Base-by-base conservation (phyloP, 2,797 vertebrate genomes). In the Triplophysa bombifrons region DNA sequence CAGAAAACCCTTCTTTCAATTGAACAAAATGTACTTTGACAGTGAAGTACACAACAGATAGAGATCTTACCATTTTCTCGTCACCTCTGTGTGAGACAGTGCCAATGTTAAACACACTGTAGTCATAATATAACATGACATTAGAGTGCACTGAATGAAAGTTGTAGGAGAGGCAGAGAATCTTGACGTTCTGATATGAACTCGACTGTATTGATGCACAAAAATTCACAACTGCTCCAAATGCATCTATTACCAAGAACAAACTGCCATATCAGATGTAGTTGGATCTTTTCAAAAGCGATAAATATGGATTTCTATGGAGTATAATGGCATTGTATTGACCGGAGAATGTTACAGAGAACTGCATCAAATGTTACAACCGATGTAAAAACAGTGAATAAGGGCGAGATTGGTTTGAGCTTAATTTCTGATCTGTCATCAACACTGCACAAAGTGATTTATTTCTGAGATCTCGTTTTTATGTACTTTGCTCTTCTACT, bases 281-380 rank as follows among this genome's bases (percentile, higher is more conserved):
- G 44, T 63, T 78, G 70, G 38, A 67, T n/a, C 17, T 67, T 65
- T 53, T 22, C n/a, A 70, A 69, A 77, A 77, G 66, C 14, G 17
- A 30, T 68, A 61, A 68, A 69, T 77, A 38, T 60, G 25, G 19
- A 77, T 60, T 69, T 69, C 44, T 11, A 3, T 34, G 8, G n/a
- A 70, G 4, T 6, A 69, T 69, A 77, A 70, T 25, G 19, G 53
- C 38, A 20, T 65, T 44, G 63, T 20, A 41, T 69, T 77, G 44
- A 61, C 25, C 17, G 48, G 44, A 58, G 16, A 56, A 67, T 58
- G 5, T 46, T 44, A 38, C 17, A 46, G 34, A 60, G 34, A 69
- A 19, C 25, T 58, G 53, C 58, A 69, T 69, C 7, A 46, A 69
- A 68, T 58, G 38, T 8, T 34, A 58, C 22, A 76, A 48, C 60